These are phyloP conservation scores for Bombycilla garrulus DNA, from an alignment of 2,113 vertebrate species.

Conservation along the genomic window DNA sequence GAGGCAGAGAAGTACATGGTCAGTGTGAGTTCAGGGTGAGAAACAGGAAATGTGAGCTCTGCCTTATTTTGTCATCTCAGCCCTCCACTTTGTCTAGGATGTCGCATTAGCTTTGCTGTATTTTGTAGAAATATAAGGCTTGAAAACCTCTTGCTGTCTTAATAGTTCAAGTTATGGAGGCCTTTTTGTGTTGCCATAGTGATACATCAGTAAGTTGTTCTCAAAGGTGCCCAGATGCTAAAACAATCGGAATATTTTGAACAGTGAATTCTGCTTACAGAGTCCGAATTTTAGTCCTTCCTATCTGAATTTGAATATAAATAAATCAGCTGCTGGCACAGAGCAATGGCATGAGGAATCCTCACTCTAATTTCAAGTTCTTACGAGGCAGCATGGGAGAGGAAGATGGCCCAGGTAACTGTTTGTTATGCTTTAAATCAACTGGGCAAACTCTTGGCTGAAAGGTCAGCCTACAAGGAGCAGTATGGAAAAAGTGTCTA, in stretches of 20 bases:
- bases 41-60: not conserved
- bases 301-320: not conserved
- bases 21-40: not conserved
- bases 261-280: not conserved
- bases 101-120: not conserved
- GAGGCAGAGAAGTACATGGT: not conserved
- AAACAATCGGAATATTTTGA: not conserved
- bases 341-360: not conserved
- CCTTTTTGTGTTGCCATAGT: conserved; percentile 2
- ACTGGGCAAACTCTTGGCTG: not conserved
- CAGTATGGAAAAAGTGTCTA: not conserved
- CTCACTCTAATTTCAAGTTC: not conserved
- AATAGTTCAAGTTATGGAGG: not conserved
- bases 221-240: not conserved
- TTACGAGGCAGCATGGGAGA: not conserved
- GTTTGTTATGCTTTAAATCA: not conserved
- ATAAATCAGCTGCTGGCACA: not conserved
- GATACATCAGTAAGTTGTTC: not conserved
- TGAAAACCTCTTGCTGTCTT: not conserved
- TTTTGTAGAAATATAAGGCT: not conserved
- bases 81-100: not conserved
- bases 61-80: not conserved
- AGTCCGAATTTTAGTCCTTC: conserved; percentile 1
- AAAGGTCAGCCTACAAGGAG: not conserved
- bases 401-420: not conserved